These are phyloP conservation scores for Chelonus formosanus DNA, from an alignment of 2,888 invertebrate species.

Conservation along the genomic window DNA sequence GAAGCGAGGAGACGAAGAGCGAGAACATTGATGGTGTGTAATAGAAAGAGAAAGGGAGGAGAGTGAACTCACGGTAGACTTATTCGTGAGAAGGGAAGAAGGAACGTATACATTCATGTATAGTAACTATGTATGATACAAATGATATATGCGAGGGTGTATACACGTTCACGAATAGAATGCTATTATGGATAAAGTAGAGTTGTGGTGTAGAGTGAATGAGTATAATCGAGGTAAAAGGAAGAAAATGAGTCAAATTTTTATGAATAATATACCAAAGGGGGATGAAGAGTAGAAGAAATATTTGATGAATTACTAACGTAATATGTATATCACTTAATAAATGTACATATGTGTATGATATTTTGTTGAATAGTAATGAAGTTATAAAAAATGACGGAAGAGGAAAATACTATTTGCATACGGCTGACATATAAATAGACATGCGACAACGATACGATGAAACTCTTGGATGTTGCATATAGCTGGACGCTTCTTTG, in stretches of 20 bases:
- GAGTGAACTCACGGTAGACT: constrained; percentile 20
- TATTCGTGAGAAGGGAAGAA: constrained; percentile 19
- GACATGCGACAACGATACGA: constrained; percentile 48
- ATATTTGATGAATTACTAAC: too few species aligned
- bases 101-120: constrained; percentile 25
- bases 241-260: constrained; percentile 7
- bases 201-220: constrained; percentile 22
- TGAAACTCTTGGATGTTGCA: constrained; percentile 29
- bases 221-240: constrained; percentile 16
- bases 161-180: constrained; percentile 17
- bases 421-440: constrained; percentile 62
- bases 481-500: constrained; percentile 37
- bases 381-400: constrained; percentile 16
- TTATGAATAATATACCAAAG: constrained; percentile 11
- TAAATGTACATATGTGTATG: constrained; percentile 17
- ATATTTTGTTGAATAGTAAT: neutral
- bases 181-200: constrained; percentile 17
- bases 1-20: constrained; percentile 24
- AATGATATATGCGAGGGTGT: constrained; percentile 27
- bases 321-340: too few species aligned
- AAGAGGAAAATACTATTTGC: constrained; percentile 51
- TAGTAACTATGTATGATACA: constrained; percentile 26
- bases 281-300: too few species aligned
- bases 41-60: constrained; percentile 37
- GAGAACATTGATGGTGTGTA: constrained; percentile 10